These are phyloP conservation scores for Tachuris rubrigastra DNA, from an alignment of 2,113 vertebrate genomes.

Conservation along the genomic window DNA sequence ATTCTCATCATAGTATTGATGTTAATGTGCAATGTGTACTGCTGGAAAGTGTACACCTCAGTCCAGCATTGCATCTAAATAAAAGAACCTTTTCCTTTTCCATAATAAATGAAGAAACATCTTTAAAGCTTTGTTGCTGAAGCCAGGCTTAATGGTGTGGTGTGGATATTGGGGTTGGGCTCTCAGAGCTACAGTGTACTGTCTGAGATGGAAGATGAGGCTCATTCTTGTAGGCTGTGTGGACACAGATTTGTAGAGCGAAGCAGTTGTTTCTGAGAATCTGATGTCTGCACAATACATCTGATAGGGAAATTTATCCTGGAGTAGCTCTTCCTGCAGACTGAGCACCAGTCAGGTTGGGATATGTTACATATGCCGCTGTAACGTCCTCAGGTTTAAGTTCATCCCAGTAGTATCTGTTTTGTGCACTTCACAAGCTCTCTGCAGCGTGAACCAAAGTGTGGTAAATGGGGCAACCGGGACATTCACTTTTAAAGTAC, in stretches of 20 bases:
- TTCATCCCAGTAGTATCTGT: not conserved
- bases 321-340: not conserved
- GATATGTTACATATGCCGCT: rapidly evolving
- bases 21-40: not conserved
- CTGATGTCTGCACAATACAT: not conserved
- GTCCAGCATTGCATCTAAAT: not conserved
- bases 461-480: not conserved
- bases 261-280: not conserved
- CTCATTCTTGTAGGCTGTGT: not conserved
- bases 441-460: not conserved
- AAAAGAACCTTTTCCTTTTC: not conserved
- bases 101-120: not conserved
- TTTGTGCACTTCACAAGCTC: not conserved
- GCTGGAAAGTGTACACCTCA: not conserved
- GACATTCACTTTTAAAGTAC: not conserved
- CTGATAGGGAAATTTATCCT: not conserved
- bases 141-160: not conserved
- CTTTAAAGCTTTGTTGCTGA: not conserved
- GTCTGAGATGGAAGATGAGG: not conserved
- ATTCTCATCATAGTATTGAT: not conserved
- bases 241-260: not conserved
- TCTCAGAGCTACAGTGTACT: not conserved
- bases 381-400: not conserved
- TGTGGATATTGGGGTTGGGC: not conserved
- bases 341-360: not conserved